Percentiles rank a stretch among this genome's conserved stretches.
Conservation (phyloP, 2,888 invertebrate species). For the Megaustenia siamemsis region DNA sequence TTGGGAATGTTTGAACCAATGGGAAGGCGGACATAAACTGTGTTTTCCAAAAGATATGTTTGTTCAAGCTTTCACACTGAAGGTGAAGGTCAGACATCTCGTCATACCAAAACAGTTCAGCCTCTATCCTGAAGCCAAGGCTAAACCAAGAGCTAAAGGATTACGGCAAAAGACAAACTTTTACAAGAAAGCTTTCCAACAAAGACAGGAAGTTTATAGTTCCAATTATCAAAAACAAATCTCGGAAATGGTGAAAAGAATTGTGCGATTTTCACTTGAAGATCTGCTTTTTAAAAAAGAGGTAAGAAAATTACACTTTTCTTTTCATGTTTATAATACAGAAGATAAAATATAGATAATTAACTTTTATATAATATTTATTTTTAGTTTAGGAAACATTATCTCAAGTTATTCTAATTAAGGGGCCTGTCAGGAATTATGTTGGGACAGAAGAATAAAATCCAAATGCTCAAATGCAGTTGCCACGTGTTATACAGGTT, state of each 20-base stretch:
- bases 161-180: neutral
- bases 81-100: slow-evolving; percentile 10
- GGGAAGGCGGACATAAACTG: neutral
- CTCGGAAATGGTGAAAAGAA: neutral
- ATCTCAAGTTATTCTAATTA: too few species aligned
- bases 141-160: neutral
- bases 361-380: too few species aligned
- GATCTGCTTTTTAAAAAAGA: neutral
- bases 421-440: too few species aligned
- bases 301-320: slow-evolving; percentile 27
- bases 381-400: too few species aligned
- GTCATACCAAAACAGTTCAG: neutral
- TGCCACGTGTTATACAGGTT: too few species aligned
- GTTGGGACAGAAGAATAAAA: too few species aligned
- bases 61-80: neutral
- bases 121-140: neutral
- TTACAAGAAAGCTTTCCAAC: slow-evolving; percentile 24
- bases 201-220: neutral
- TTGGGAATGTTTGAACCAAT: slow-evolving; percentile 47
- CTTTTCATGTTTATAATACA: too few species aligned
- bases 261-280: neutral
- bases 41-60: neutral
- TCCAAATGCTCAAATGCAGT: too few species aligned
- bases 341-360: too few species aligned
- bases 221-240: neutral